Conservation (phyloP, 2,888 invertebrate species). For the Muschampia plurimacula region DNA sequence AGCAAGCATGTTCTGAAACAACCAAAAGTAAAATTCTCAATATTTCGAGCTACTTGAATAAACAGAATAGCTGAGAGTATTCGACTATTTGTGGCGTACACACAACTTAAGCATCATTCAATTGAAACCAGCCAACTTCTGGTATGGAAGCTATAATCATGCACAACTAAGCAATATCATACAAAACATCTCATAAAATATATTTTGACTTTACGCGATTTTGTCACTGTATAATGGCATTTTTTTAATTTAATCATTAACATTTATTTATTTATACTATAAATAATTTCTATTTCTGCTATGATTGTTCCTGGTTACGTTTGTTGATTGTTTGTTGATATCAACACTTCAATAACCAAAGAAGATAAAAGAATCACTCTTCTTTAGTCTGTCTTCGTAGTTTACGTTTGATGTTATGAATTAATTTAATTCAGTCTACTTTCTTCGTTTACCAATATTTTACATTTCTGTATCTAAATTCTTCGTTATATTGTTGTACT, state of each 20-base stretch:
- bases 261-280: too few species aligned
- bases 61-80: background rate
- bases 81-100: background rate
- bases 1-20: background rate
- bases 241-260: too few species aligned
- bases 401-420: background rate
- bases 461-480: conserved; percentile 7
- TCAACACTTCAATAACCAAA: background rate
- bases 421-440: background rate
- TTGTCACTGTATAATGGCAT: too few species aligned
- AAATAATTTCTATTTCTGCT: too few species aligned
- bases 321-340: background rate
- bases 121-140: background rate
- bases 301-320: too few species aligned
- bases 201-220: background rate
- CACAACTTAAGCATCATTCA: background rate
- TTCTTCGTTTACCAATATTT: background rate
- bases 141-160: background rate
- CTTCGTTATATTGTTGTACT: background rate
- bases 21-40: background rate
- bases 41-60: background rate
- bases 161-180: background rate
- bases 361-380: background rate
- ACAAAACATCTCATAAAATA: background rate
- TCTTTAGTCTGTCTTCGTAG: background rate